Conservation (phyloP, 2,888 invertebrate species). For the Laothoe populi region DNA sequence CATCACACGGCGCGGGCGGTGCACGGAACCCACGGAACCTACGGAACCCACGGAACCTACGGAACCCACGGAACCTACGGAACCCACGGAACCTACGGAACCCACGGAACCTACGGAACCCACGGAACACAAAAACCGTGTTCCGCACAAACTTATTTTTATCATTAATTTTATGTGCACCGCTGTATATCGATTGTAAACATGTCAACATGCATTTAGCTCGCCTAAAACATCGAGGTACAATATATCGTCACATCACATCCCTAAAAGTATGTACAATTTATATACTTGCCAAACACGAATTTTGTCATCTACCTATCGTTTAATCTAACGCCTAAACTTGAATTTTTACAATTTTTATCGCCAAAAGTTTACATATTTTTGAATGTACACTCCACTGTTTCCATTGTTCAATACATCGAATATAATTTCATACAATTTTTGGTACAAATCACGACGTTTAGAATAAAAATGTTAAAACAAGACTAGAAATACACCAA, state of each 20-base stretch:
- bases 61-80: not conserved
- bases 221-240: constrained; percentile 73
- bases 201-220: constrained; percentile 50
- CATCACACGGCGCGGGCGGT: not conserved
- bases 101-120: not conserved
- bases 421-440: constrained; percentile 29
- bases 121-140: constrained; percentile 6
- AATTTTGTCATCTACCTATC: constrained; percentile 78
- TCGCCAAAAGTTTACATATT: constrained; percentile 69
- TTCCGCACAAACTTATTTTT: not conserved
- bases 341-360: constrained; percentile 72
- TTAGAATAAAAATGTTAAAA: constrained; percentile 53
- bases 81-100: not conserved
- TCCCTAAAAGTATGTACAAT: constrained; percentile 77
- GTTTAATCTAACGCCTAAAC: constrained; percentile 67
- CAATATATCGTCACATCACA: constrained; percentile 76
- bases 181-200: not conserved
- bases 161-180: not conserved
- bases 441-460: constrained; percentile 44
- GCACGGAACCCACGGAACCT: constrained; percentile 9
- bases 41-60: not conserved
- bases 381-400: constrained; percentile 56
- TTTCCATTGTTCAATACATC: constrained; percentile 33
- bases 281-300: constrained; percentile 66
- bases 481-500: constrained; percentile 81